These are phyloP conservation scores for Falco punctatus DNA, from an alignment of 2,113 vertebrate genomes.

Conservation along the genomic window DNA sequence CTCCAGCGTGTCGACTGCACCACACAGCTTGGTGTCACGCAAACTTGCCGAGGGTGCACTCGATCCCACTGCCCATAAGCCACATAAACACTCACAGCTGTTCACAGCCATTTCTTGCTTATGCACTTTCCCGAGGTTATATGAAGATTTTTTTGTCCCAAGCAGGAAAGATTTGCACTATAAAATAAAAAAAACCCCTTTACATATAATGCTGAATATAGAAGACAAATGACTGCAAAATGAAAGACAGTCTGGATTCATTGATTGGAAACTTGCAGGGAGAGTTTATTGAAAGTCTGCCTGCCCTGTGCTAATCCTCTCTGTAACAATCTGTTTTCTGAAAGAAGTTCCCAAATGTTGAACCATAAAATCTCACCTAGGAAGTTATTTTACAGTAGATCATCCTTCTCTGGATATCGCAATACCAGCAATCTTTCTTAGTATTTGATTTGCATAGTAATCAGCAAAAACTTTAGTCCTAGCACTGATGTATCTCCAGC, in stretches of 20 bases:
- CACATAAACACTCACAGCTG: not conserved
- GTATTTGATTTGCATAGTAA: not conserved
- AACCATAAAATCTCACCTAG: not conserved
- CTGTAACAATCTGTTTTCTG: not conserved
- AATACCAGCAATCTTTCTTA: not conserved
- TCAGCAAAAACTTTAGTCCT: not conserved
- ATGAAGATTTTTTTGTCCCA: not conserved
- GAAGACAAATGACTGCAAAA: not conserved
- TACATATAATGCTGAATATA: not conserved
- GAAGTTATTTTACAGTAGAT: not conserved
- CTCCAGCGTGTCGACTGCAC: too few species aligned
- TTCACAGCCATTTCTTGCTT: not conserved
- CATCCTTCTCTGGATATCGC: not conserved
- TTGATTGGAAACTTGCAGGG: not conserved
- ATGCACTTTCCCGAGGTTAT: not conserved
- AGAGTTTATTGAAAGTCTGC: not conserved
- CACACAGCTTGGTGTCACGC: too few species aligned
- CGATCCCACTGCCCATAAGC: not conserved
- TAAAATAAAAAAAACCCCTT: not conserved
- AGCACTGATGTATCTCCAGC: not conserved
- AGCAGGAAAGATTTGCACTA: not conserved
- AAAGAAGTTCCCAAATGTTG: not conserved
- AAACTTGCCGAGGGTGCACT: too few species aligned
- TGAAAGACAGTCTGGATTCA: not conserved
- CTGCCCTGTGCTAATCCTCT: not conserved